Base-by-base conservation (phyloP, 2,797 vertebrate species). In the Silurus lanzhouensis region DNA sequence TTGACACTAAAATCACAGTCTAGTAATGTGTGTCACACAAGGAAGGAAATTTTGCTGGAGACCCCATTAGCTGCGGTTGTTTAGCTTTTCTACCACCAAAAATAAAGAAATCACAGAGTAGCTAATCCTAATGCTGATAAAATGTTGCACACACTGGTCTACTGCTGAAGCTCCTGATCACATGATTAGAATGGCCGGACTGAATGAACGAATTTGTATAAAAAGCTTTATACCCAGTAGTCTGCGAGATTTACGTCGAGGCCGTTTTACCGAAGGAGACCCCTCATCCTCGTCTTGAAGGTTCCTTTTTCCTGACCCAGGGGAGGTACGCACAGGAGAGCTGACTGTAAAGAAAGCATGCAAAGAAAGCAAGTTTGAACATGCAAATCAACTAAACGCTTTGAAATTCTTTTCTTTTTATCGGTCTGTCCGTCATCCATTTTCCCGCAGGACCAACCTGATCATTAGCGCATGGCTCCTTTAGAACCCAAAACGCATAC, bases 261-360 rank as follows among this genome's bases (percentile, higher is more conserved):
- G 27, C 52, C 89, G 81, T 84, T 91, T 91, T 44, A 82, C 8
- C 8, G 83, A 83, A 25, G 70, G 17, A 17, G 76, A 31, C 9
- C 64, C 15, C 14, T 58, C 81, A 20, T 61, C 7, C 1, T 19
- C 71, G 0, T 91, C 82, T 48, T 76, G 13, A 60, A 81, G 19
- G 14, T 1, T 6, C 0, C 92, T 87, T 85, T 94, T 95, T 66
- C 1, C 3, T 66, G 64, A 75, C 64, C 60, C 27, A 15, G 60
- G 57, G 9, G 68, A 58, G 72, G 63, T 66, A 5, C 81, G 89
- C 0, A 14, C 44, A n/a, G 87, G 71, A 6, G 84, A 84, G 5
- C 68, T 89, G 8, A 1, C 92, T 94, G 79, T 10, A 92, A 79
- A 67, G 17, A 84, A 83, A 15, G n/a, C 12, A 81, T 15, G 31